These are phyloP conservation scores for Natator depressus DNA, from an alignment of 2,113 vertebrate genomes.

Conservation along the genomic window DNA sequence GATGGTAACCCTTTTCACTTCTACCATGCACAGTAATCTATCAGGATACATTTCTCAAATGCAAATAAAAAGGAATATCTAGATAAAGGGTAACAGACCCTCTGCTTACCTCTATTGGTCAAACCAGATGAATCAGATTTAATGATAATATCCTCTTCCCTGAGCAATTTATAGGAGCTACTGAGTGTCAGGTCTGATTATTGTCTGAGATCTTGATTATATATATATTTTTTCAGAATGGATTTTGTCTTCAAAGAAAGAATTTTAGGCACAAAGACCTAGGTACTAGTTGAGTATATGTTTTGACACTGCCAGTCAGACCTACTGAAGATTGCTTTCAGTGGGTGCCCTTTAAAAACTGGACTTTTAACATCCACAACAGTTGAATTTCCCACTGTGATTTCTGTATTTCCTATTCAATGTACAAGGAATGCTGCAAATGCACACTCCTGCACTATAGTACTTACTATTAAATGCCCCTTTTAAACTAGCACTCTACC, in stretches of 20 bases:
- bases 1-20: neutral
- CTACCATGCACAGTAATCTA: neutral
- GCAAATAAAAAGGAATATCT: neutral
- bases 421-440: neutral
- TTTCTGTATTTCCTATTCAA: neutral
- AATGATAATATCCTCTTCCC: neutral
- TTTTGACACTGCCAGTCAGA: neutral
- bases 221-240: neutral
- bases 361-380: neutral
- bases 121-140: neutral
- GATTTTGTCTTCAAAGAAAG: neutral
- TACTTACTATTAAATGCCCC: slow-evolving; percentile 34
- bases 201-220: neutral
- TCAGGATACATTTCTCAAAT: neutral
- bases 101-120: neutral
- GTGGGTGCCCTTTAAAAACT: neutral
- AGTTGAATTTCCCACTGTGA: too few species aligned
- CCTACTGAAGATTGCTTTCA: neutral
- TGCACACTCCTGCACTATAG: neutral
- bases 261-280: neutral
- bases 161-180: neutral
- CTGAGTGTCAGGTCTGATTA: neutral
- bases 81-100: neutral
- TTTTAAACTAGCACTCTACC: neutral
- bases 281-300: neutral